Evolutionary conservation across 2,888 invertebrate species (phyloP).

Genomic region (Seladonia tumulorum): DNA sequence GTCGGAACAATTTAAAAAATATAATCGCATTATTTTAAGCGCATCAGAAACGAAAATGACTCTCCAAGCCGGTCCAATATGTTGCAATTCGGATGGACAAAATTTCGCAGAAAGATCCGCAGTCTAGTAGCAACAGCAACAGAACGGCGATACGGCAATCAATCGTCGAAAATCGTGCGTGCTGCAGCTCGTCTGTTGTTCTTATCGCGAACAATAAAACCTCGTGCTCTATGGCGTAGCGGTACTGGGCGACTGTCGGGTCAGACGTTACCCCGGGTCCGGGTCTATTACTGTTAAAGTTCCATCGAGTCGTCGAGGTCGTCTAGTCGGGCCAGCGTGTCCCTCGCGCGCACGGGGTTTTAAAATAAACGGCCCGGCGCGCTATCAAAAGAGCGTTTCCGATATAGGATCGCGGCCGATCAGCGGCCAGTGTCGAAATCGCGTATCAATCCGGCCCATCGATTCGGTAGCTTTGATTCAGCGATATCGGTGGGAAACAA

Average conservation of each 20-base stretch:
- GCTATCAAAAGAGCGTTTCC: not conserved
- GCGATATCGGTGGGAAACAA: slow-evolving; percentile 5
- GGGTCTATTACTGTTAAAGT: not conserved
- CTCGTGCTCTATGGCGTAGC: not conserved
- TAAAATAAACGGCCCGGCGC: not conserved
- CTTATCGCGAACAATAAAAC: not conserved
- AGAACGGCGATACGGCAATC: not conserved
- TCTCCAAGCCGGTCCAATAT: not conserved
- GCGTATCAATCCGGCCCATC: slow-evolving; percentile 3
- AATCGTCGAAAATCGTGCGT: not conserved
- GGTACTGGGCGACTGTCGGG: not conserved
- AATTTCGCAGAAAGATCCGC: not conserved
- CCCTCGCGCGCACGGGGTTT: not conserved
- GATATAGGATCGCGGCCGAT: slow-evolving; percentile 18
- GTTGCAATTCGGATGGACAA: not conserved
- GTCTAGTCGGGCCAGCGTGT: not conserved
- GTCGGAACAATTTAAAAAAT: not conserved
- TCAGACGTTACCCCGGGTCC: not conserved
- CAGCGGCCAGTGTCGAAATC: not conserved
- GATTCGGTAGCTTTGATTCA: slow-evolving; percentile 7
- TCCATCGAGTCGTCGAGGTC: slow-evolving; percentile 6
- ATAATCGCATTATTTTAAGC: not conserved
- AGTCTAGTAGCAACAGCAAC: not conserved
- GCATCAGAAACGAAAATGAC: not conserved
- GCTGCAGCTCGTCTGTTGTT: not conserved